phyloP scores from a whole-genome alignment of 2,888 invertebrate species.

The Pseudolycoriella hygida region DNA sequence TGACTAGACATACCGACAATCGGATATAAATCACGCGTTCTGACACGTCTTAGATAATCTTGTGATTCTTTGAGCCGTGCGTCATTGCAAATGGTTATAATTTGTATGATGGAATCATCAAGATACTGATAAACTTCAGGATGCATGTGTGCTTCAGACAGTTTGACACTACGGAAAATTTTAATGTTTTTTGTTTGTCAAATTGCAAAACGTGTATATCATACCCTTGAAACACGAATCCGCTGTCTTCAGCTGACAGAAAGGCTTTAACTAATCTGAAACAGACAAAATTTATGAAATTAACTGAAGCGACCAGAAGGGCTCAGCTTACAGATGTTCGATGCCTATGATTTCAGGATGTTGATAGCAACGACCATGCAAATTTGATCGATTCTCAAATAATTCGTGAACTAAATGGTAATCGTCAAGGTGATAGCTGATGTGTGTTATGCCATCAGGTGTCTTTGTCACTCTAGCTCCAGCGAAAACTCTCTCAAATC shows the following conservation, averaged over 20 bases:
- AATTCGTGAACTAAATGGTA: slow-evolving; percentile 29
- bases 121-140: not conserved
- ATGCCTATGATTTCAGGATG: slow-evolving; percentile 26
- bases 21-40: not conserved
- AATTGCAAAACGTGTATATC: no score
- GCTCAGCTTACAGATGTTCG: slow-evolving; percentile 24
- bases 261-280: slow-evolving; percentile 16
- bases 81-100: not conserved
- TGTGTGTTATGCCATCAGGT: slow-evolving; percentile 15
- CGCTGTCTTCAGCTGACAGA: slow-evolving; percentile 11
- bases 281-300: not conserved
- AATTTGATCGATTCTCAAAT: slow-evolving; percentile 28
- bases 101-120: not conserved
- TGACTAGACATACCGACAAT: not conserved
- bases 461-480: slow-evolving; percentile 17
- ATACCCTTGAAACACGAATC: slow-evolving; percentile 4
- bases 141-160: not conserved
- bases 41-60: not conserved
- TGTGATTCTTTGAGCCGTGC: not conserved
- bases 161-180: not conserved
- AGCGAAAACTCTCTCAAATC: slow-evolving; percentile 19
- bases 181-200: no score
- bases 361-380: slow-evolving; percentile 33
- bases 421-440: slow-evolving; percentile 32
- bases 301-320: not conserved